phyloP scores from a whole-genome alignment of 2,888 invertebrate species.

The Dinocampus coccinellae region DNA sequence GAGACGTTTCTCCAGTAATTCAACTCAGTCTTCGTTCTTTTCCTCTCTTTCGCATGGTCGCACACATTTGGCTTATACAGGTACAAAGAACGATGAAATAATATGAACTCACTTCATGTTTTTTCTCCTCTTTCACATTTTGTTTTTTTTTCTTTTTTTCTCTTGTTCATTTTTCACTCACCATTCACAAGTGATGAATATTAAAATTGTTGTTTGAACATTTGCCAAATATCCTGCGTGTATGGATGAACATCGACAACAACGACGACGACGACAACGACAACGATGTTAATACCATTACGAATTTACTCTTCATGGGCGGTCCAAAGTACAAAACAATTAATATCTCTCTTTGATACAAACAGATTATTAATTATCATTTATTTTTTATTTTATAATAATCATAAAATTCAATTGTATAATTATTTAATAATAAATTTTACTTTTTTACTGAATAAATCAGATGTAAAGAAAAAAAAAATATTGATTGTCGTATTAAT shows the following conservation, averaged over 20 bases:
- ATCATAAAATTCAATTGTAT: not conserved
- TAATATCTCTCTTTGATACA: not conserved
- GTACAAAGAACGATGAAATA: not conserved
- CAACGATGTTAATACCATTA: not conserved
- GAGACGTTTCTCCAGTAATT: not conserved
- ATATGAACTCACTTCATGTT: slow-evolving; percentile 20
- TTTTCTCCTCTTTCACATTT: not conserved
- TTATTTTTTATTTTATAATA: too few species aligned
- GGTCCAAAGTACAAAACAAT: slow-evolving; percentile 25
- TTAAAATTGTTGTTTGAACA: slow-evolving; percentile 40
- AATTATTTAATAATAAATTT: not conserved
- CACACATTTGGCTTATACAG: not conserved
- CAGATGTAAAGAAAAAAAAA: too few species aligned
- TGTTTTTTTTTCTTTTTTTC: slow-evolving; percentile 1
- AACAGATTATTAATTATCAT: not conserved
- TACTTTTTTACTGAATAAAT: not conserved
- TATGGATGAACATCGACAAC: not conserved
- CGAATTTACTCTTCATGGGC: slow-evolving; percentile 39
- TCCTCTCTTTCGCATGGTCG: not conserved
- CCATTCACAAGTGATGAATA: slow-evolving; percentile 40
- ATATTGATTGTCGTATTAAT: too few species aligned
- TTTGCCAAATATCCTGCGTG: not conserved
- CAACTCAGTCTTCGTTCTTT: not conserved
- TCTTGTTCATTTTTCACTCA: not conserved
- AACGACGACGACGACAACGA: not conserved